Conservation (phyloP, 53 echinoderm and acorn worm genomes). For the Henricia sp. region DNA sequence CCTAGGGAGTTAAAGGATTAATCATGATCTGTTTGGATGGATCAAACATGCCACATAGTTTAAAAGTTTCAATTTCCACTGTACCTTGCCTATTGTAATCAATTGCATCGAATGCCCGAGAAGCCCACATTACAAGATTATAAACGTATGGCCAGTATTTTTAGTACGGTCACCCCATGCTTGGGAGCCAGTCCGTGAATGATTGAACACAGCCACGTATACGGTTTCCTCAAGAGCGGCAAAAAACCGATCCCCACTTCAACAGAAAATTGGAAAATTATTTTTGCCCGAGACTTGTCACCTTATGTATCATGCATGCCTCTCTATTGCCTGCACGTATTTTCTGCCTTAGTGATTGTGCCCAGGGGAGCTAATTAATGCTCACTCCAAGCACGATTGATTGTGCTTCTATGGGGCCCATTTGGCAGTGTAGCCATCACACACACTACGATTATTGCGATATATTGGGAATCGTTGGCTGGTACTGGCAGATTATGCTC, state of each 20-base stretch:
- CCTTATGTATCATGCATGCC: not conserved
- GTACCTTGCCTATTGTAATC: no score
- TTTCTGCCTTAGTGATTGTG: not conserved
- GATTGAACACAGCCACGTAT: constrained; percentile 43
- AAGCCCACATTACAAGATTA: not conserved
- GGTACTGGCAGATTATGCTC: no score
- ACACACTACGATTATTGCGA: constrained; percentile 3
- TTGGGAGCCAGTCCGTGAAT: constrained; percentile 36
- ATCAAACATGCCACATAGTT: no score
- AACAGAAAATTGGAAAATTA: constrained; percentile 27
- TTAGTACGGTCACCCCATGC: constrained; percentile 39
- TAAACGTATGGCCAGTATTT: not conserved
- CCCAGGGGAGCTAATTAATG: constrained; percentile 54
- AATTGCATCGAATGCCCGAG: no score
- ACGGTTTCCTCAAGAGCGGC: not conserved
- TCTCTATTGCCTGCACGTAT: not conserved
- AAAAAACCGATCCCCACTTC: not conserved
- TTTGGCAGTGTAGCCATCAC: no score
- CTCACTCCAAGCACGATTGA: constrained; percentile 9
- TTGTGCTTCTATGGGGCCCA: not conserved
- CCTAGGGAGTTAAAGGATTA: no score
- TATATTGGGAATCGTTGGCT: constrained; percentile 17
- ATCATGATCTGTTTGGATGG: no score
- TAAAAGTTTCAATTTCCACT: no score
- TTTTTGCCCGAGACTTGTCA: constrained; percentile 11